A percentile compares a stretch with the other conserved stretches of the same genome.
Conservation (phyloP, 2,888 invertebrate genomes). For the Metalampra italica region DNA sequence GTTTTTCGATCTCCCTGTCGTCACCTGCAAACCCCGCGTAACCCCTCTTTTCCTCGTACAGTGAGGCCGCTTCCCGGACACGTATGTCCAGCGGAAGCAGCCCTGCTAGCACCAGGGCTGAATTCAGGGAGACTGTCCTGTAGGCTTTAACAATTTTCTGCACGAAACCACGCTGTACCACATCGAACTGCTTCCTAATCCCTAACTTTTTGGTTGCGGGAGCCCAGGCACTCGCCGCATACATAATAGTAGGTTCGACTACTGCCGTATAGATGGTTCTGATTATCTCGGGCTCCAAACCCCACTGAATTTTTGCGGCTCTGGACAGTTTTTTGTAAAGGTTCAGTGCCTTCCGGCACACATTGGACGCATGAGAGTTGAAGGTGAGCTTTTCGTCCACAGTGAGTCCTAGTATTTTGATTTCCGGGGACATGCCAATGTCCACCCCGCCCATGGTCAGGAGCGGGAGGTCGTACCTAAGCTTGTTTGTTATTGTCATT, state of each 20-base stretch:
- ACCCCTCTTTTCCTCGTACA: not conserved
- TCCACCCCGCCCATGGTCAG: slow-evolving; percentile 9
- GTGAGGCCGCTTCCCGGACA: not conserved
- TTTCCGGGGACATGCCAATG: not conserved
- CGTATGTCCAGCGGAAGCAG: slow-evolving; percentile 12
- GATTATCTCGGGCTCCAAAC: slow-evolving; percentile 1
- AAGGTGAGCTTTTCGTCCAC: slow-evolving; percentile 13
- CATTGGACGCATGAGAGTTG: slow-evolving; percentile 3
- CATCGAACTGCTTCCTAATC: not conserved
- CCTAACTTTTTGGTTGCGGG: not conserved
- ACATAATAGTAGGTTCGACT: not conserved
- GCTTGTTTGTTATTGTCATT: slow-evolving; percentile 8
- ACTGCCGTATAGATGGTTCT: not conserved
- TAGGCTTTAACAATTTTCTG: slow-evolving; percentile 3
- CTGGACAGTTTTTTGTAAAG: slow-evolving; percentile 3
- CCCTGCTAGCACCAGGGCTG: slow-evolving; percentile 9
- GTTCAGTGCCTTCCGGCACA: slow-evolving; percentile 5
- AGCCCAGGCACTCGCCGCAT: not conserved
- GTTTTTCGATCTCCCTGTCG: too few relatives aligned
- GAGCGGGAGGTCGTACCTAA: slow-evolving; percentile 10
- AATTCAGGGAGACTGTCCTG: slow-evolving; percentile 6
- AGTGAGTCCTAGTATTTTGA: slow-evolving; percentile 4
- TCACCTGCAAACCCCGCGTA: not conserved
- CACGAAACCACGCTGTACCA: not conserved
- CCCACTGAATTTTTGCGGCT: slow-evolving; percentile 8